These are phyloP conservation scores for Zaprionus tsacasi DNA, from an alignment of 1,140 invertebrate genomes.

Conservation along the genomic window DNA sequence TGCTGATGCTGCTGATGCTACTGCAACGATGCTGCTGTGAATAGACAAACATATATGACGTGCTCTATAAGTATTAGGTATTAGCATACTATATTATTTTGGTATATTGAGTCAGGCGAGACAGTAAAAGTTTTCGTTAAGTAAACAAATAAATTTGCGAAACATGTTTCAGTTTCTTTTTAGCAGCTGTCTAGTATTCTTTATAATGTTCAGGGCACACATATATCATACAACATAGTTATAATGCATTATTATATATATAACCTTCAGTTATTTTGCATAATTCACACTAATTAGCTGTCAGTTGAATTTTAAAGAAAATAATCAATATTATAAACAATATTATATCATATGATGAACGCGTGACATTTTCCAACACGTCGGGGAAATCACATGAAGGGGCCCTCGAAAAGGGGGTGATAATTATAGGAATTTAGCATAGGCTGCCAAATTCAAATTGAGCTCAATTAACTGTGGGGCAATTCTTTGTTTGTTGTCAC, in stretches of 20 bases:
- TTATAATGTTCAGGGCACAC: constrained; percentile 32
- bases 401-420: background rate
- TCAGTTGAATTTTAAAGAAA: background rate
- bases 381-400: constrained; percentile 4
- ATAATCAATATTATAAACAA: constrained; percentile 1
- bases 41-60: constrained; percentile 53
- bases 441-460: background rate
- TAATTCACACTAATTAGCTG: background rate
- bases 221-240: constrained; percentile 11
- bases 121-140: constrained; percentile 9
- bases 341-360: constrained; percentile 35
- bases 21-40: constrained; percentile 52
- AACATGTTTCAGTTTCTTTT: constrained; percentile 30
- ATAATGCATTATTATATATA: too few relatives aligned
- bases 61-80: constrained; percentile 36
- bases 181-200: constrained; percentile 49
- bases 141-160: constrained; percentile 72
- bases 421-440: constrained; percentile 1
- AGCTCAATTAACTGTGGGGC: constrained; percentile 1
- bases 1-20: constrained; percentile 21
- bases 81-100: constrained; percentile 25
- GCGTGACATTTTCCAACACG: constrained; percentile 23
- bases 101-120: constrained; percentile 15
- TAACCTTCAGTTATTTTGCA: background rate
- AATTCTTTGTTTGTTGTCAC: background rate